Evolutionary conservation across 2,888 invertebrate species (phyloP), one percentile per base, ranked within the genome.

Genomic region (Agonopterix heracliana): DNA sequence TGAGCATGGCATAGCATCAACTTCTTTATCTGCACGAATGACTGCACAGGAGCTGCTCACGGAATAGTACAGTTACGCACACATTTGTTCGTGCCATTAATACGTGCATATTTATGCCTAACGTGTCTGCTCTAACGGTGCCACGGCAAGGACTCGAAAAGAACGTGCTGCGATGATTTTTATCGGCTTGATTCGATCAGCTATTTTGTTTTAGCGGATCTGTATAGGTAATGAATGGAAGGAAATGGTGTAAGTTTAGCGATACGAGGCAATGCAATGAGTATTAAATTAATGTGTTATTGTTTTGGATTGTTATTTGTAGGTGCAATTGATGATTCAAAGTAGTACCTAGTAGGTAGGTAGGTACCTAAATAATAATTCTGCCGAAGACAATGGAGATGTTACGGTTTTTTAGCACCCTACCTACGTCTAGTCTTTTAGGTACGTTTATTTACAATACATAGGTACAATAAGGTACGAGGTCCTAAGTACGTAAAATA

Each of bases 61-160:
- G 76, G 73, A 66, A 77, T 63, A 67, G 72, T 81, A 86, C 87
- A 81, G 86, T 87, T 86, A 85, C 63, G 65, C 68, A 71, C 75
- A 81, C 78, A 76, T 70, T 69, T 66, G 71, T 77, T 78, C 78
- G 76, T 80, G 80, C 76, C 75, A 81, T 76, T 81, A 80, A 77
- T 78, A 81, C 74, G 74, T 80, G 81, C 78, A 86, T 85, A 86
- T 80, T 84, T 85, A 87, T 86, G 86, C 87, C 75, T 77, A 73
- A 69, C 86, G 76, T 79, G 84, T 78, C 76, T 78, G 60, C 59
- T 61, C 55, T 86, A 87, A 85, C 87, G 86, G 86, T 78, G 73
- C 63, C 60, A 50, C 62, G 60, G 67, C 64, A 79, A 83, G 84
- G 83, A 83, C 73, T 78, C 67, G 57, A 73, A 73, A 64, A 70